phyloP scores from a whole-genome alignment of 2,113 vertebrate species.

The Mystacornis crossleyi region DNA sequence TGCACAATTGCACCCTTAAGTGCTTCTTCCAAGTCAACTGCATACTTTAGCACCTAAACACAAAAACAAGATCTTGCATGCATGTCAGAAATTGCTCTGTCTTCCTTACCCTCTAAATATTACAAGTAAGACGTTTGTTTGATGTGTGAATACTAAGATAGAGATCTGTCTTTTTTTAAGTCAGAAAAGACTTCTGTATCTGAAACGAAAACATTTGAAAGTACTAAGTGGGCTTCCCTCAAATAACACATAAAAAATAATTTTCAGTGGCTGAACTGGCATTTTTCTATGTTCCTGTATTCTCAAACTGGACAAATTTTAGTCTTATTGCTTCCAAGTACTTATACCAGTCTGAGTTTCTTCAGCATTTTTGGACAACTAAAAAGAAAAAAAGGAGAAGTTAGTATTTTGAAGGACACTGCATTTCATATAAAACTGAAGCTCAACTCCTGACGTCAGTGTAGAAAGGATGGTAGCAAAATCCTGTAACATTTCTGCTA shows the following conservation, averaged over 20 bases:
- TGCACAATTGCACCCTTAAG: neutral
- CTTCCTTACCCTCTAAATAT: neutral
- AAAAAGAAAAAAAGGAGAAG: neutral
- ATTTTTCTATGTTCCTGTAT: neutral
- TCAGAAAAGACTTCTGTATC: neutral
- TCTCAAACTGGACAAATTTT: neutral
- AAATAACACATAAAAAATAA: fast-evolving
- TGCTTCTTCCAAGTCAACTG: neutral
- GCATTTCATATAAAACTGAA: conserved; percentile 5
- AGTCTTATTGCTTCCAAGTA: neutral
- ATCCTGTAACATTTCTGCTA: neutral
- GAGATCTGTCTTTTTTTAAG: neutral
- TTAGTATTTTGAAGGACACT: neutral
- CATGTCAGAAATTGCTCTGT: fast-evolving
- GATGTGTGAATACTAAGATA: neutral
- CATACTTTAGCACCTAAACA: neutral
- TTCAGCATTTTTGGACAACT: neutral
- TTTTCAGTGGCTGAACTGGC: neutral
- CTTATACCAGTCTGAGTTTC: neutral
- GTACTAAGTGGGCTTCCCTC: neutral
- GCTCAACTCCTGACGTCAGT: neutral
- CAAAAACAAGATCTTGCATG: neutral
- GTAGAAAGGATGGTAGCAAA: neutral
- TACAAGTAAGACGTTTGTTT: neutral
- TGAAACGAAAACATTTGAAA: neutral